A percentile compares a stretch with the other conserved stretches of the same genome.
Conservation (phyloP, 2,888 invertebrate species). For the Pemphredon lugubris region DNA sequence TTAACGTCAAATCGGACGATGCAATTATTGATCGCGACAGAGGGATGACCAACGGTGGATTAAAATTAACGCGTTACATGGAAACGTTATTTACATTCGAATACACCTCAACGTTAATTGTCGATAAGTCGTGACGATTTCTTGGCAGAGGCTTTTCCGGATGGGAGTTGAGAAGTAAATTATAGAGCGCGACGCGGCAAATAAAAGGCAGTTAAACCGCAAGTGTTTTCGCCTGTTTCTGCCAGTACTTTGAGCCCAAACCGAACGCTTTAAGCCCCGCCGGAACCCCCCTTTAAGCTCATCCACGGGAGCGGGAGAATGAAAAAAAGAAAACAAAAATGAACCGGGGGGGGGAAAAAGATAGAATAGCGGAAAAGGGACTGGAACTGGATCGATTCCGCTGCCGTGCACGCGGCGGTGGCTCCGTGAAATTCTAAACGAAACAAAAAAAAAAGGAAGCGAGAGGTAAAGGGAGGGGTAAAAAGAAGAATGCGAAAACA, state of each 20-base stretch:
- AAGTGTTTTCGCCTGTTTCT: no score
- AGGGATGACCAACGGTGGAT: no score
- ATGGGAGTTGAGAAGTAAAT: no score
- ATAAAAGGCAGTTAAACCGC: no score
- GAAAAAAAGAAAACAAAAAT: conserved; percentile 1
- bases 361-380: conserved; percentile 14
- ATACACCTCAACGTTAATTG: no score
- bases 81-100: no score
- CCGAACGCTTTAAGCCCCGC: conserved; percentile 17
- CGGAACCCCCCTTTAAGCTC: conserved; percentile 28
- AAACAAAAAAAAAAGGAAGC: conserved; percentile 9
- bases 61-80: no score
- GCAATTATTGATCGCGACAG: no score
- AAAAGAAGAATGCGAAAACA: conserved; percentile 25
- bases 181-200: no score
- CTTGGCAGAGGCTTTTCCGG: no score
- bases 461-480: not conserved
- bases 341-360: conserved; percentile 8
- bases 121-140: no score
- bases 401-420: conserved; percentile 7
- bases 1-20: no score
- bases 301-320: conserved; percentile 11
- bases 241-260: conserved; percentile 21
- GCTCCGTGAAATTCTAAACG: conserved; percentile 27
- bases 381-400: conserved; percentile 38